Conservation (phyloP, 1,140 invertebrate species). For the Ectropis grisescens region DNA sequence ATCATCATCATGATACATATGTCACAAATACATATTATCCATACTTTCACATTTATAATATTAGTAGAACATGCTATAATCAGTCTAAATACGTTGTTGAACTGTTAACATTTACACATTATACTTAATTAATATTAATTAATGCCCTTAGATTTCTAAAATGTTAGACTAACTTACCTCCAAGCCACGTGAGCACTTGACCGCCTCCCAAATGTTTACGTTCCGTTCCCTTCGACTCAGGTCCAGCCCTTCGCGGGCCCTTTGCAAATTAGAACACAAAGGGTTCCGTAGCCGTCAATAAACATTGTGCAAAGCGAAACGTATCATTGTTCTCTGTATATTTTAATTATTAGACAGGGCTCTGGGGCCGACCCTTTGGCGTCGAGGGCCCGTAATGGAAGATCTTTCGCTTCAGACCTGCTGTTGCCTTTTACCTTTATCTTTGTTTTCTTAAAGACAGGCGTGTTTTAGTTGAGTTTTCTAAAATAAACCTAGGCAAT, state of each 20-base stretch:
- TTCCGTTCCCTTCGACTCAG: constrained; percentile 8
- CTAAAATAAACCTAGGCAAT: too few species aligned
- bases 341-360: constrained; percentile 52
- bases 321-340: constrained; percentile 54
- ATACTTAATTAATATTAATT: too few species aligned
- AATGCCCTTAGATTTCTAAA: too few species aligned
- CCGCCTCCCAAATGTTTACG: background rate
- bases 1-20: too few species aligned
- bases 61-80: too few species aligned
- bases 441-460: constrained; percentile 9
- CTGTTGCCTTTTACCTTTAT: constrained; percentile 16
- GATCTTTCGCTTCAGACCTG: constrained; percentile 20
- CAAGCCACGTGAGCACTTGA: too few species aligned
- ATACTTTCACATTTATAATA: too few species aligned
- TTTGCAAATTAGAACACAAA: constrained; percentile 48
- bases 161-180: too few species aligned
- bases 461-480: too few species aligned
- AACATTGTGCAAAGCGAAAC: constrained; percentile 47
- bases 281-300: constrained; percentile 46
- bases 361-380: constrained; percentile 23
- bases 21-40: too few species aligned
- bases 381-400: constrained; percentile 27
- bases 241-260: constrained; percentile 9
- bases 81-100: too few species aligned
- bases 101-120: too few species aligned